Conservation (phyloP, 2,888 invertebrate genomes). For the Leucania comma region DNA sequence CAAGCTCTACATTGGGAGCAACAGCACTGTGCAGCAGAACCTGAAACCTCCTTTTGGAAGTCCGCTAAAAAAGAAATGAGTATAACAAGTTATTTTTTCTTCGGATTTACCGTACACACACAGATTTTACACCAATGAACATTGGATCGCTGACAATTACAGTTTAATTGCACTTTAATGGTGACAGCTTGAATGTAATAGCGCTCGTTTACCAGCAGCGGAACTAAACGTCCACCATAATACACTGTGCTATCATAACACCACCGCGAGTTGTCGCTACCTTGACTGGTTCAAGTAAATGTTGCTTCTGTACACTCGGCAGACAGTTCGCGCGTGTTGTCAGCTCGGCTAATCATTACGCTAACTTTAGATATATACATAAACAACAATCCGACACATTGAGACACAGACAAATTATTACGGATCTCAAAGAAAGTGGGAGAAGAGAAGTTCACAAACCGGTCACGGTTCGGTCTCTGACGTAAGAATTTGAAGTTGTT, state of each 20-base stretch:
- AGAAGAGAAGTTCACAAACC: too few species aligned
- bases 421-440: neutral
- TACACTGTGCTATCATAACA: neutral
- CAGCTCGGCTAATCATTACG: slow-evolving; percentile 13
- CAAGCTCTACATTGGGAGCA: neutral
- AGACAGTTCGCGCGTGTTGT: slow-evolving; percentile 8
- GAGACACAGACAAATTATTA: neutral
- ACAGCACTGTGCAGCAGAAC: too few species aligned
- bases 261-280: neutral
- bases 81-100: too few species aligned
- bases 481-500: too few species aligned
- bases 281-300: slow-evolving; percentile 4
- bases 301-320: neutral
- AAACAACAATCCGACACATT: slow-evolving; percentile 3
- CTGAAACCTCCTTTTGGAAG: too few species aligned
- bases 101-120: too few species aligned
- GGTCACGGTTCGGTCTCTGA: too few species aligned
- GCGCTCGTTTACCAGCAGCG: slow-evolving; percentile 16
- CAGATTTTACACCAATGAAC: neutral
- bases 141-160: slow-evolving; percentile 10
- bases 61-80: too few species aligned
- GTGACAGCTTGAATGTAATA: slow-evolving; percentile 6
- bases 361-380: slow-evolving; percentile 29
- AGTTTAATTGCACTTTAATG: slow-evolving; percentile 3
- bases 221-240: slow-evolving; percentile 19